Conservation (phyloP, 2,113 vertebrate genomes). For the Lagopus muta region DNA sequence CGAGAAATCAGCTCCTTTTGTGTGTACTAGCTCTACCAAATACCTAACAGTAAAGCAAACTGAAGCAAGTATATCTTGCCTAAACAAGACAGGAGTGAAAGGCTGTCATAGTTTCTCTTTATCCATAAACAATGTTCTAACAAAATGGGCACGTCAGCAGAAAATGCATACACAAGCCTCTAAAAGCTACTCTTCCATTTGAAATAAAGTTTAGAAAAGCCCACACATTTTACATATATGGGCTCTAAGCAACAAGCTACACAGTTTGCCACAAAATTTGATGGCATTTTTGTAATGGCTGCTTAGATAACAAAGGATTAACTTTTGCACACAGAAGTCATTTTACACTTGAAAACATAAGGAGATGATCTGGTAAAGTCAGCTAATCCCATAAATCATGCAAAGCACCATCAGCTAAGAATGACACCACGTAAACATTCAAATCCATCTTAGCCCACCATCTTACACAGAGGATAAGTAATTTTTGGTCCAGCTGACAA, state of each 20-base stretch:
- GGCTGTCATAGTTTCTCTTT: background rate
- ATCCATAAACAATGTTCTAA: background rate
- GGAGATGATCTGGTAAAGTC: background rate
- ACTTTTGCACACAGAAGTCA: background rate
- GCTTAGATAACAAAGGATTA: background rate
- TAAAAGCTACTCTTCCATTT: background rate
- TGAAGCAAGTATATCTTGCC: background rate
- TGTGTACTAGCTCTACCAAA: background rate
- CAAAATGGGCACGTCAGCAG: background rate
- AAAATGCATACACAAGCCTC: background rate
- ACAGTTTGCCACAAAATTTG: background rate
- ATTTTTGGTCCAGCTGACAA: background rate
- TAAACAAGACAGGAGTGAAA: background rate
- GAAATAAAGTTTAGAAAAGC: background rate
- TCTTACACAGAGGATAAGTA: background rate
- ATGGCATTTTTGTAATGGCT: background rate
- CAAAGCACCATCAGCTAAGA: background rate
- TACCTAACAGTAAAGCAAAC: background rate
- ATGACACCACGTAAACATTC: background rate
- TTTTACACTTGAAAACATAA: background rate
- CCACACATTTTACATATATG: fast-evolving
- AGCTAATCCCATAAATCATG: background rate
- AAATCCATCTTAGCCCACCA: background rate
- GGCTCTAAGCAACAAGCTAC: background rate
- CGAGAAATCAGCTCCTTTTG: background rate